Conservation (phyloP, 2,113 vertebrate genomes). For the Micronycteris hirsuta region DNA sequence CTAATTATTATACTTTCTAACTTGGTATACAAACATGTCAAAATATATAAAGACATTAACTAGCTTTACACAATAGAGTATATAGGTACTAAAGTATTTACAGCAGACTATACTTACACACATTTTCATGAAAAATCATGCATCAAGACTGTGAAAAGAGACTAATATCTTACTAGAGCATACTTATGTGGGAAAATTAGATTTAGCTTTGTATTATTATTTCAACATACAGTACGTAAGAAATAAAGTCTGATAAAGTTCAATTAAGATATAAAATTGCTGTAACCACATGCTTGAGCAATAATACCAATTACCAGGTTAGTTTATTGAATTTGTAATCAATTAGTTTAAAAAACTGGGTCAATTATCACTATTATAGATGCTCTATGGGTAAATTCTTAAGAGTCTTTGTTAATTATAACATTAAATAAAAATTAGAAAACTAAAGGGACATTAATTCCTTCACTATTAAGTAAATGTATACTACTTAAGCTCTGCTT, state of each 20-base stretch:
- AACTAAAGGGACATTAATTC: background rate
- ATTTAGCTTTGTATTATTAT: conserved; percentile 22
- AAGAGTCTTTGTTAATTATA: conserved; percentile 3
- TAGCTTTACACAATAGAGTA: background rate
- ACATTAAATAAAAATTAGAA: conserved; percentile 5
- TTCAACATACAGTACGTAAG: background rate
- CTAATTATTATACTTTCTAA: background rate
- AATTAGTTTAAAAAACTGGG: background rate
- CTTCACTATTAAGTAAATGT: background rate
- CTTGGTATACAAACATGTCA: background rate
- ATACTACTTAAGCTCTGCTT: background rate
- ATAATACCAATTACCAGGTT: background rate
- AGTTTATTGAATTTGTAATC: conserved; percentile 13
- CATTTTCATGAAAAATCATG: conserved; percentile 14
- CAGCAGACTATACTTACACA: background rate
- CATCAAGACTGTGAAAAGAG: background rate
- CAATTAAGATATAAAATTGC: conserved; percentile 13
- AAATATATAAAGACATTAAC: conserved; percentile 10
- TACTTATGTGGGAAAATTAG: conserved; percentile 30
- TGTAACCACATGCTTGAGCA: background rate
- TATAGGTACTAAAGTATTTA: conserved; percentile 21
- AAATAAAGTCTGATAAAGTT: background rate
- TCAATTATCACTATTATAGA: background rate
- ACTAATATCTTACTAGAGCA: background rate
- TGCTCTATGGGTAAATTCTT: background rate